These are phyloP conservation scores for Tanytarsus gracilentus DNA, from an alignment of 2,888 invertebrate species.

Conservation along the genomic window DNA sequence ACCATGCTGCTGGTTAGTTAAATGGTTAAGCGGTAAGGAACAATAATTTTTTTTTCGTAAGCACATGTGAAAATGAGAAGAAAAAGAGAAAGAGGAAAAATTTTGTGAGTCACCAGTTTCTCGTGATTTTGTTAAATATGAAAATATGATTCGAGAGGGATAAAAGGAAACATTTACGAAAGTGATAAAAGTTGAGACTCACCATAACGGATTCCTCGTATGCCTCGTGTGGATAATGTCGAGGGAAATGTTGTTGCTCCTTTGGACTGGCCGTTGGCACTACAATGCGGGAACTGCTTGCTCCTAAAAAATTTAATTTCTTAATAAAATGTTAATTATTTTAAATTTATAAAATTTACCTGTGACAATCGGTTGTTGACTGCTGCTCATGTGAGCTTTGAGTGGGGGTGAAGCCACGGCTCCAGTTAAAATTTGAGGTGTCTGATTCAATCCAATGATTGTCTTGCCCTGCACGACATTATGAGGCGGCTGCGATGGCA, in stretches of 20 bases:
- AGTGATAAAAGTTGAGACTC: constrained; percentile 49
- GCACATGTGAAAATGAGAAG: constrained; percentile 9
- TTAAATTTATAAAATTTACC: constrained; percentile 34
- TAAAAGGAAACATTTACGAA: neutral
- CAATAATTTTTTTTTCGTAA: no score
- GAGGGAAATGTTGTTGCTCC: constrained; percentile 42
- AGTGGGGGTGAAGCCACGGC: constrained; percentile 51
- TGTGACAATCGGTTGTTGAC: constrained; percentile 44
- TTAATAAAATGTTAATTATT: neutral
- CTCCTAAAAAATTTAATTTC: constrained; percentile 40
- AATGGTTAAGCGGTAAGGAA: constrained; percentile 31
- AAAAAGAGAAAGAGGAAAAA: constrained; percentile 21
- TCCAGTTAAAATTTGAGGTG: constrained; percentile 46
- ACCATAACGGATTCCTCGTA: constrained; percentile 43
- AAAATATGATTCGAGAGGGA: neutral
- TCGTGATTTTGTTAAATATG: neutral
- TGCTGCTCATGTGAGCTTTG: constrained; percentile 41
- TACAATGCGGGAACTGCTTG: constrained; percentile 47
- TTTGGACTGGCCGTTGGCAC: constrained; percentile 53
- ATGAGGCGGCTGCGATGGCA: constrained; percentile 34
- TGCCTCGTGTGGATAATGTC: constrained; percentile 11
- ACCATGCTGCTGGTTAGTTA: constrained; percentile 39
- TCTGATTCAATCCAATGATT: constrained; percentile 38
- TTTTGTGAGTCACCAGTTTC: constrained; percentile 8
- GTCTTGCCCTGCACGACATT: constrained; percentile 39